Conservation (phyloP, 2,888 invertebrate genomes). For the Xylota sylvarum region DNA sequence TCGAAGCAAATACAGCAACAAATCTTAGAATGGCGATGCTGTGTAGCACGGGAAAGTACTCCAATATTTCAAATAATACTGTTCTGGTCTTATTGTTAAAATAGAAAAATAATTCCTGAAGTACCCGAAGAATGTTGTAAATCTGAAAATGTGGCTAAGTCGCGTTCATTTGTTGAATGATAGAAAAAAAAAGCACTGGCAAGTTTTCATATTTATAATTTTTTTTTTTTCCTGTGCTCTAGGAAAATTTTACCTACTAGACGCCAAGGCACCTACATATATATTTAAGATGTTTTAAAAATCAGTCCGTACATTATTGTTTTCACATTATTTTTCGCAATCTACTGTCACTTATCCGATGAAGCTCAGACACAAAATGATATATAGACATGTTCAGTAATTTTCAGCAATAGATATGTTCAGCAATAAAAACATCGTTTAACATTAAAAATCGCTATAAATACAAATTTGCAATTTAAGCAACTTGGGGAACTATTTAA, state of each 20-base stretch:
- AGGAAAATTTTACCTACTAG: neutral
- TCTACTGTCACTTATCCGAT: neutral
- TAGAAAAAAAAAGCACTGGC: no score
- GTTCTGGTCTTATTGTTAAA: neutral
- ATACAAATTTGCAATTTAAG: slow-evolving; percentile 16
- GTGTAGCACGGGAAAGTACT: neutral
- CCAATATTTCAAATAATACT: neutral
- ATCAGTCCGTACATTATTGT: neutral
- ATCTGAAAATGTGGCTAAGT: neutral
- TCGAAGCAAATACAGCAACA: neutral
- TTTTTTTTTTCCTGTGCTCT: neutral
- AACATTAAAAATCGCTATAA: slow-evolving; percentile 31
- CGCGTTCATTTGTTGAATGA: no score
- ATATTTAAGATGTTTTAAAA: neutral
- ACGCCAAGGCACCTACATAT: neutral
- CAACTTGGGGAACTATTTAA: slow-evolving; percentile 47
- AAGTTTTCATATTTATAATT: neutral
- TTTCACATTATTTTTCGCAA: neutral
- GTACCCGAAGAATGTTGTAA: neutral
- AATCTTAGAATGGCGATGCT: neutral
- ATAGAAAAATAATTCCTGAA: neutral
- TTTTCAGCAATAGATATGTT: neutral
- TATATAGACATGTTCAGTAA: no score
- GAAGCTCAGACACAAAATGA: slow-evolving; percentile 8
- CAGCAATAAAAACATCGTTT: slow-evolving; percentile 6